Percentiles rank a stretch among this genome's conserved stretches.
Conservation (phyloP, 2,113 vertebrate species). For the Megalops atlanticus region DNA sequence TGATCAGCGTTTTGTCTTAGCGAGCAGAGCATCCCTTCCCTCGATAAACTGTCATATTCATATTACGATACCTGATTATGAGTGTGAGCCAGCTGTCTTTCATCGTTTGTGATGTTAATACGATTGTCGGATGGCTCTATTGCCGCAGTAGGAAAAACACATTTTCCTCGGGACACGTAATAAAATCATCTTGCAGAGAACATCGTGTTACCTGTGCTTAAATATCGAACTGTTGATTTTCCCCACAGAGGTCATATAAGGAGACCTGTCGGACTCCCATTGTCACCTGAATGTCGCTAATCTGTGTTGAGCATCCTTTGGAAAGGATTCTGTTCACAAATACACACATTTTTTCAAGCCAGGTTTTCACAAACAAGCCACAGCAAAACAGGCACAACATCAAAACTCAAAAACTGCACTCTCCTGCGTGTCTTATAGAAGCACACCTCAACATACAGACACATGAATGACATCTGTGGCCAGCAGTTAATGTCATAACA, state of each 20-base stretch:
- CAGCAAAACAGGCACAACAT: too few relatives aligned
- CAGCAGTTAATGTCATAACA: background rate
- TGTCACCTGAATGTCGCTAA: background rate
- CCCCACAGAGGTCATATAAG: background rate
- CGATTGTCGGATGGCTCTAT: conserved; percentile 25
- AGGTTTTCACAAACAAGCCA: background rate
- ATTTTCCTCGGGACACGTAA: conserved; percentile 51
- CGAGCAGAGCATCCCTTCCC: background rate
- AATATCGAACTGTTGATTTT: background rate
- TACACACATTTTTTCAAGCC: background rate
- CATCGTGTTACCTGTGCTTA: conserved; percentile 45
- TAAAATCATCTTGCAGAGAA: conserved; percentile 26
- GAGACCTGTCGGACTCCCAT: background rate
- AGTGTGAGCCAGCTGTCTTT: background rate
- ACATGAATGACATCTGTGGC: background rate
- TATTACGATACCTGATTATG: too few relatives aligned
- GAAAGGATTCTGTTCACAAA: background rate
- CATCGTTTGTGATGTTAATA: conserved; percentile 28
- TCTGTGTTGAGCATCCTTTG: background rate
- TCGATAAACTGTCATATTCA: conserved; percentile 1
- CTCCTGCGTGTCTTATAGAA: background rate
- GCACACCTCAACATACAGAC: background rate
- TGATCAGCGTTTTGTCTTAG: background rate
- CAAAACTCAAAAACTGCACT: too few relatives aligned
- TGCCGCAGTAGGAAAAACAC: conserved; percentile 10